phyloP scores from a whole-genome alignment of 30 jellyfish, hydroid and myxozoan species.

The Nemopilema nomurai region DNA sequence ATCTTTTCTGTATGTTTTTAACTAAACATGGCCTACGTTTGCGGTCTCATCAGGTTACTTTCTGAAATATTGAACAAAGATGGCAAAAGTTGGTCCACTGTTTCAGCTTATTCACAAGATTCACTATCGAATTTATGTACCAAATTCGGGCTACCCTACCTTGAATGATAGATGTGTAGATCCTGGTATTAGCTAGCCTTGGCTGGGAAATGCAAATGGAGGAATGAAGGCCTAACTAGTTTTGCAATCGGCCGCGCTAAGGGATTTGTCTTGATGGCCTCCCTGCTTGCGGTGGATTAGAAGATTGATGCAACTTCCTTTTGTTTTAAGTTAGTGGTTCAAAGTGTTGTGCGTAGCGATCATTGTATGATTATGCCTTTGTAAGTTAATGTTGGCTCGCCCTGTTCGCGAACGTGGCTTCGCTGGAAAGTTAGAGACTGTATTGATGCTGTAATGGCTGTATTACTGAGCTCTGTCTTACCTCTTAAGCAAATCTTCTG shows the following conservation, averaged over 20 bases:
- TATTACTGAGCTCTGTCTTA: too few species aligned
- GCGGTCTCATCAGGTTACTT: background rate
- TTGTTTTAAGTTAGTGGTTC: too few species aligned
- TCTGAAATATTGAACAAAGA: background rate
- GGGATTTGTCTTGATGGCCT: background rate
- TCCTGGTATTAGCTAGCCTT: background rate
- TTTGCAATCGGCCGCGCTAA: background rate
- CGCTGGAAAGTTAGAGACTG: too few species aligned
- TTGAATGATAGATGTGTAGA: background rate
- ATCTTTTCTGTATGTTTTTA: background rate
- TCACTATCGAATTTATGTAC: too few species aligned
- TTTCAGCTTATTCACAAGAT: background rate
- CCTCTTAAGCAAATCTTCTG: too few species aligned
- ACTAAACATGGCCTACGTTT: background rate
- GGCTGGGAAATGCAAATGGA: background rate
- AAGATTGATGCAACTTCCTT: background rate
- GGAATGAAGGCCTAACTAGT: background rate
- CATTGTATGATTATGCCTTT: too few species aligned
- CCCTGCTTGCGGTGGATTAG: background rate
- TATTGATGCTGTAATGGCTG: too few species aligned
- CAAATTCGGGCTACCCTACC: too few species aligned
- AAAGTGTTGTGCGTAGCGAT: too few species aligned
- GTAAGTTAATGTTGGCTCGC: background rate
- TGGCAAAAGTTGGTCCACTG: background rate
- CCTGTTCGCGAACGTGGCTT: background rate